Evolutionary conservation across 2,113 vertebrate species (phyloP).

Genomic region (Alligator sinensis): DNA sequence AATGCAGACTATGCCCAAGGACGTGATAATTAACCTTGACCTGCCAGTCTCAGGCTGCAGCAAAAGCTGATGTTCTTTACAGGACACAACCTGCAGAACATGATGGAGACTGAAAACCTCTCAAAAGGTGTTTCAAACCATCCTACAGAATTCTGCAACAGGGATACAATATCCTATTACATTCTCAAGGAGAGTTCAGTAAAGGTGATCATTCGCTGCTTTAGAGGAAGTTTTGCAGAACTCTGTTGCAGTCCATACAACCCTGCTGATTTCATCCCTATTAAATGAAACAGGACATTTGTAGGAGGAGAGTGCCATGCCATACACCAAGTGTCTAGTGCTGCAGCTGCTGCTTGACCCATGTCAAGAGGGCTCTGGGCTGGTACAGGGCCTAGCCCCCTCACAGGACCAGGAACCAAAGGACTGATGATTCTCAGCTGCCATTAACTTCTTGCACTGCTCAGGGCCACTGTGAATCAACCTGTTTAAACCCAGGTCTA

Average conservation of each 20-base stretch:
- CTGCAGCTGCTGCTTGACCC: neutral
- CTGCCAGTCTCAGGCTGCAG: fast-evolving
- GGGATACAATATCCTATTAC: fast-evolving
- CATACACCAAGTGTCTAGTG: neutral
- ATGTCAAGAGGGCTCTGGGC: fast-evolving
- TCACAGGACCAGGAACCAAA: fast-evolving
- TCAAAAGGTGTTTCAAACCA: neutral
- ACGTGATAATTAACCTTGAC: neutral
- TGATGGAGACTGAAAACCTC: fast-evolving
- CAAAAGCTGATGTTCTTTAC: neutral
- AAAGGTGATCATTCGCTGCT: fast-evolving
- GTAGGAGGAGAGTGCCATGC: neutral
- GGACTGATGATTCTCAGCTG: fast-evolving
- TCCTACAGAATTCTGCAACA: fast-evolving
- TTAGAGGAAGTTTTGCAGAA: neutral
- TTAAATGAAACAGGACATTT: neutral
- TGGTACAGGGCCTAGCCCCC: fast-evolving
- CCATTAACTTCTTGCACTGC: neutral
- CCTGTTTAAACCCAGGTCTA: fast-evolving
- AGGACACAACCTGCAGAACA: fast-evolving
- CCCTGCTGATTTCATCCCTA: neutral
- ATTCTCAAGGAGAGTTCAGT: fast-evolving
- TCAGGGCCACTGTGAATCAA: fast-evolving
- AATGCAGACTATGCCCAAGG: fast-evolving
- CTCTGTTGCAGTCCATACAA: fast-evolving